Evolutionary conservation across 1,140 invertebrate genomes (phyloP), one percentile per base, ranked within the genome.

Genomic region (Aphaenogaster ashmeadi): DNA sequence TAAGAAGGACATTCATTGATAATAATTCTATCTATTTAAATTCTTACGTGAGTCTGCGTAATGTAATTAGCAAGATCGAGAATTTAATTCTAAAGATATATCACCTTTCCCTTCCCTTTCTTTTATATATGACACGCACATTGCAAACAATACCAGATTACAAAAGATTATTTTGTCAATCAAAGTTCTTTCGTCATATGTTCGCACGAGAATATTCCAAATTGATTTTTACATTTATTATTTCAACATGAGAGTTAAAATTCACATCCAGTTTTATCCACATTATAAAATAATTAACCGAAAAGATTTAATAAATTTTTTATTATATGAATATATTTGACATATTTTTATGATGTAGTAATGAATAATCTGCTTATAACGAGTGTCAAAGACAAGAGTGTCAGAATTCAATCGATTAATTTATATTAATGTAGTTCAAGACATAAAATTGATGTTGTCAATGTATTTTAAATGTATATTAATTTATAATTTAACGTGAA

Each of bases 141-240:
- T 64, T 71, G 15, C 15, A 50, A 44, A 69, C 4, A 67, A 50
- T 67, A 66, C 1, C 2, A 69, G 38, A 47, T 69, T 69, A 47
- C 41, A 71, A 50, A 71, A 50, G 13, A 71, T 47, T 67, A 62
- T 38, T 66, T 66, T 66, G 36, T 2, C 2, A 72, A 52, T 33
- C 0, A 52, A 33, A 18, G 1, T 36, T 13, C 21, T 71, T 71
- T 27, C 15, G 44, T 71, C 44, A 71, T 36, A 18, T 33, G 7
- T 50, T 52, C 27, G 5, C 7, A 72, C 15, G 6, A 44, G 21
- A 69, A 69, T 47, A 47, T 6, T 15, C n/a, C 1, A n/a, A 9
- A 67, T 8, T 44, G 60, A n/a, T 15, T 3, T 66, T n/a, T 66
- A 64, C 5, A 69, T 27, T 11, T 4, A 44, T 47, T 69, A 13